phyloP scores from a whole-genome alignment of 2,888 invertebrate genomes.

The Drosophila mettleri region DNA sequence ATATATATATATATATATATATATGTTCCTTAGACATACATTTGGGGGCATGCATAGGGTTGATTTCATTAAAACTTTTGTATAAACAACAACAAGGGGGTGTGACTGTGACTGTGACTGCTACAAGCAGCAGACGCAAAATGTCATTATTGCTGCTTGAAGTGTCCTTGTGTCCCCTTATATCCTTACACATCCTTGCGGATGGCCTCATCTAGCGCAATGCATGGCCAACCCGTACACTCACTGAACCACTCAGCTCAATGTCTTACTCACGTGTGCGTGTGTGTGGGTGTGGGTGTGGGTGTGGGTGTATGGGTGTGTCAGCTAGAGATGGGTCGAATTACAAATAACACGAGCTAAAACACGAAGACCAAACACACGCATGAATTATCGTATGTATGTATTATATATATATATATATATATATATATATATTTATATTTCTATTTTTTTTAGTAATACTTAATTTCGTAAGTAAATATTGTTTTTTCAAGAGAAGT shows the following conservation, averaged over 20 bases:
- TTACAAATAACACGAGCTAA: neutral
- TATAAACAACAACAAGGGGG: constrained; percentile 54
- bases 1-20: neutral
- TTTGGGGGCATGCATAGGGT: constrained; percentile 24
- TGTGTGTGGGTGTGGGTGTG: neutral
- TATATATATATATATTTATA: neutral
- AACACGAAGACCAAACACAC: neutral
- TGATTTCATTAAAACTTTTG: constrained; percentile 68
- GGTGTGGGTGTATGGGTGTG: neutral
- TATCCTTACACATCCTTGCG: constrained; percentile 17
- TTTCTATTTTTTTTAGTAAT: too few relatives aligned
- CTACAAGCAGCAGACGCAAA: constrained; percentile 31
- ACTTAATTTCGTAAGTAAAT: too few relatives aligned
- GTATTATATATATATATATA: neutral
- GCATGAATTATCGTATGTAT: too few relatives aligned
- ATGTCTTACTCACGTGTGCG: constrained; percentile 2
- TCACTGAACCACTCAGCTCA: constrained; percentile 48
- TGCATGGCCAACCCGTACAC: constrained; percentile 43
- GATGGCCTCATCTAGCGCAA: constrained; percentile 43
- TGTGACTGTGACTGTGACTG: constrained; percentile 18
- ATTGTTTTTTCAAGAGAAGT: too few relatives aligned
- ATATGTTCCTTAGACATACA: constrained; percentile 2
- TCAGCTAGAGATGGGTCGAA: constrained; percentile 4
- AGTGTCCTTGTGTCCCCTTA: constrained; percentile 44
- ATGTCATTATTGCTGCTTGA: constrained; percentile 65